Conservation (phyloP, 2,113 vertebrate species). For the Suncus etruscus region DNA sequence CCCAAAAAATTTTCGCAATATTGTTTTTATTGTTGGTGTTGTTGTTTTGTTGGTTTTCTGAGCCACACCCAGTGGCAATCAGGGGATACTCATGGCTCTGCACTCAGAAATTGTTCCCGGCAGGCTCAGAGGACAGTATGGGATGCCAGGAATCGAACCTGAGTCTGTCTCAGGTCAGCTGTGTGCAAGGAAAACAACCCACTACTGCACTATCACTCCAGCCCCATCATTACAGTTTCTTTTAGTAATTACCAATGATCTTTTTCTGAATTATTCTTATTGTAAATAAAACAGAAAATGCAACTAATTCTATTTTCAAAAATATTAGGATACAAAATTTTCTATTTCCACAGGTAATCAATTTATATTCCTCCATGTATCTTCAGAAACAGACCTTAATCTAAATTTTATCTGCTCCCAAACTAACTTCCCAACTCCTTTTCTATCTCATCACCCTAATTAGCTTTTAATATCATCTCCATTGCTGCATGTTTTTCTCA, state of each 20-base stretch:
- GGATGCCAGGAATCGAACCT: too few relatives aligned
- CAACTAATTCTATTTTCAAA: background rate
- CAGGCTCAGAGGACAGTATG: too few relatives aligned
- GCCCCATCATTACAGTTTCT: too few relatives aligned
- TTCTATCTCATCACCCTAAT: background rate
- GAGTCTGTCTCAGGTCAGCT: too few relatives aligned
- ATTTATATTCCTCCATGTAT: background rate
- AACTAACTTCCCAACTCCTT: rapidly evolving
- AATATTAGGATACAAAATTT: background rate
- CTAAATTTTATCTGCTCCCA: background rate
- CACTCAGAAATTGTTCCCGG: too few relatives aligned
- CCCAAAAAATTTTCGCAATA: too few relatives aligned
- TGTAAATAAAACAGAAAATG: background rate
- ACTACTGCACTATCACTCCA: too few relatives aligned
- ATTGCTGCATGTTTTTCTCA: background rate
- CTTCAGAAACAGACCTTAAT: background rate
- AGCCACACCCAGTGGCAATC: too few relatives aligned
- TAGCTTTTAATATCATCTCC: background rate
- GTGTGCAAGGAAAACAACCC: too few relatives aligned
- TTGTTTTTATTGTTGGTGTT: too few relatives aligned
- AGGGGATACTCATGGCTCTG: too few relatives aligned
- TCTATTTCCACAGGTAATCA: background rate
- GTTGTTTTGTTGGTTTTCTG: too few relatives aligned
- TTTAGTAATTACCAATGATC: background rate
- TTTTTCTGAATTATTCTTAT: background rate